Base-by-base conservation (phyloP, 2,113 vertebrate genomes). In the Capreolus pygargus region DNA sequence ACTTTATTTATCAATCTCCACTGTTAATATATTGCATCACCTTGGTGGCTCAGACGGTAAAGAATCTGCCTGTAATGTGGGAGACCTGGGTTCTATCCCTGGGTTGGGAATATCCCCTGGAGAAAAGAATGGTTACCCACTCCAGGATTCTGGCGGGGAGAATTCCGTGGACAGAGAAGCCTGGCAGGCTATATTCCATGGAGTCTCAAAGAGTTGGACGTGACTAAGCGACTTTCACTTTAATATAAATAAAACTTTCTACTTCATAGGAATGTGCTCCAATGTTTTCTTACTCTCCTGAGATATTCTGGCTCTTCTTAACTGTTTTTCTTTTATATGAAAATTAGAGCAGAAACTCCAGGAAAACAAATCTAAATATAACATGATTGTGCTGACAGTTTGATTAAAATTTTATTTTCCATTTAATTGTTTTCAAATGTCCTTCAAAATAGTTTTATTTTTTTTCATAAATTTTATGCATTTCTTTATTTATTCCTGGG, bases 371-470 rank as follows among this genome's bases (percentile, higher is more conserved):
- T 74, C 17, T 54, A 78, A 90, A 79, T 47, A n/a, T 43, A 58
- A 45, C 23, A 12, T 70, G 81, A 67, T 6, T 58, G 13, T 90
- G 43, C 16, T 52, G 15, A 3, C 21, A 54, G 58, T 86, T 91
- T 67, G 43, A 94, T 86, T 6, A 82, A 7, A 60, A 87, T 86
- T 86, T 54, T 90, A 55, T 89, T 78, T 93, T 85, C 5, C 10
- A 76, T 55, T 61, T 79, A 79, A 15, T 55, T 45, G 2, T 61
- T 92, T 88, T 54, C 52, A 93, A 90, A 81, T 61, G 7, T 55
- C n/a, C 52, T 89, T 67, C 13, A 86, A 13, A 81, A 84, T 45
- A 52, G 47, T 87, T 96, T 76, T 47, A 79, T 2, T 7, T n/a
- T 81, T 81, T 93, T 90, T 78, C 52, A 76, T 10, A 76, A 83